A percentile compares a stretch with the other conserved stretches of the same genome.
phyloP scores from a whole-genome alignment of 2,888 invertebrate genomes.

The Muschampia plurimacula region DNA sequence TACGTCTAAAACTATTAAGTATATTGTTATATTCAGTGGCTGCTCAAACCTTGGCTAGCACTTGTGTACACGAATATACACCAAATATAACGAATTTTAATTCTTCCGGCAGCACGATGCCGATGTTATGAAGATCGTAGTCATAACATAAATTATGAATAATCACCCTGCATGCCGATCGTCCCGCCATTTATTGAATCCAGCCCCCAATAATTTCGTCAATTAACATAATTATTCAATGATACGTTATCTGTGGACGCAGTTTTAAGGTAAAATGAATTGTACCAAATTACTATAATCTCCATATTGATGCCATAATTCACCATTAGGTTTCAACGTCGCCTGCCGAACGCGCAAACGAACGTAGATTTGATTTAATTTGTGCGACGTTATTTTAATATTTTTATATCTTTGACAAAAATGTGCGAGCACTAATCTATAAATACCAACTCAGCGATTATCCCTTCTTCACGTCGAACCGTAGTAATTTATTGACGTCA shows the following conservation, averaged over 20 bases:
- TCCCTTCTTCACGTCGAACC: too few species aligned
- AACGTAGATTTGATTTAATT: neutral
- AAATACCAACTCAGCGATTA: too few species aligned
- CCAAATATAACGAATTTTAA: slow-evolving; percentile 31
- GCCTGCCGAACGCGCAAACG: neutral
- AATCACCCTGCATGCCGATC: slow-evolving; percentile 54
- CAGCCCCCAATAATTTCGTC: slow-evolving; percentile 65
- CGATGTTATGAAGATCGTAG: slow-evolving; percentile 28
- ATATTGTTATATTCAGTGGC: too few species aligned
- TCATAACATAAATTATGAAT: slow-evolving; percentile 62
- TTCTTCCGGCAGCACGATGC: slow-evolving; percentile 27
- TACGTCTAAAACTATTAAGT: too few species aligned
- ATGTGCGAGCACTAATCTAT: too few species aligned
- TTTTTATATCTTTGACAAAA: too few species aligned
- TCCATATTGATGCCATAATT: slow-evolving; percentile 51
- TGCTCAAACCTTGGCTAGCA: neutral
- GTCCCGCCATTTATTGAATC: slow-evolving; percentile 55
- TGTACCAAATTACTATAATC: slow-evolving; percentile 50
- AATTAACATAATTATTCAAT: slow-evolving; percentile 81
- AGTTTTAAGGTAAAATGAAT: slow-evolving; percentile 44
- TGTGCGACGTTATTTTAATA: neutral
- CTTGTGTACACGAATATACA: neutral
- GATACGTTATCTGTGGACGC: slow-evolving; percentile 64
- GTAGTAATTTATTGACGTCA: too few species aligned
- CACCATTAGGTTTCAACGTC: slow-evolving; percentile 39